Evolutionary conservation across 2,113 vertebrate species (phyloP), one percentile per base, ranked within the genome.

Genomic region (Heliornis fulica): DNA sequence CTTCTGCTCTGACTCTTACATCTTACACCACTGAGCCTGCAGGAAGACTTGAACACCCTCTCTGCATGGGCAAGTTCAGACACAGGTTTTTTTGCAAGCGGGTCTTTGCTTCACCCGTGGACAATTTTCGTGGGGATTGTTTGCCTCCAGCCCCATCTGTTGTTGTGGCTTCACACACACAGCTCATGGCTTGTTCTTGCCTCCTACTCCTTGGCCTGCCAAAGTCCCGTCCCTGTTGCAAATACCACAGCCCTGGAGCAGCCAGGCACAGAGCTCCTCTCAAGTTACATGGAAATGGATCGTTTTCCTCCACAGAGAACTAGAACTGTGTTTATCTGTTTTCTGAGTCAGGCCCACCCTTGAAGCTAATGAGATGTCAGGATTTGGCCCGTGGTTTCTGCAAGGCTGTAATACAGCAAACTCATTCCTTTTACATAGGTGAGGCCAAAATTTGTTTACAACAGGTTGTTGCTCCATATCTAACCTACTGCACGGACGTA

Each of bases 181-280:
- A 94, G 64, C 54, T 94, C 38, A 2, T 84, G 83, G 80, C 89
- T 96, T 96, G 83, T 75, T 94, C 56, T 91, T 71, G 45, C 83
- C 93, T 94, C 76, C 60, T 60, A 56, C 76, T 81, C 31, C 46
- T 64, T n/a, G 60, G 38, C 40, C 63, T 90, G 68, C 54, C 50
- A 9, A 50, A 83, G 63, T 57, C 54, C 59, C 41, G 59, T 66
- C 64, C 51, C 48, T 46, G 8, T 45, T 83, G 80, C 34, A 89
- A 92, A 75, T 70, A 71, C 38, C 64, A 31, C 5, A 89, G 38
- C 53, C 61, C 70, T 48, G 40, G 64, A 94, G 78, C 57, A 87
- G 40, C 23, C 56, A 75, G 83, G 23, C 75, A 87, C 13, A 53
- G 36, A 28, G 63, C 20, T 76, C 31, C 46, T 32, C 23, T 85